Evolutionary conservation across 2,797 vertebrate species (phyloP).

Genomic region (Aselliscus stoliczkanus): DNA sequence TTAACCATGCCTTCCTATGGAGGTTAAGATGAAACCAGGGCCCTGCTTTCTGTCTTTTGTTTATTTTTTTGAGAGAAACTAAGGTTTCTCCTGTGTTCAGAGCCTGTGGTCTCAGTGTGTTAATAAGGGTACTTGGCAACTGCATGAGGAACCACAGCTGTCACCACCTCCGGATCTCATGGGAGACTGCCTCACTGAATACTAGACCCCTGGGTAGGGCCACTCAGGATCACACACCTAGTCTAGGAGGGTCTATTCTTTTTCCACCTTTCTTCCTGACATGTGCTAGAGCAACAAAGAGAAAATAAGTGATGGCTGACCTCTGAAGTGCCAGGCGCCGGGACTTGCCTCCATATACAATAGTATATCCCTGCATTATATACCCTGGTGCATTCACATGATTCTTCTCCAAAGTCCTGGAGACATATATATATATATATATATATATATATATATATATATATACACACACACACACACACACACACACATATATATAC

Average conservation of each 20-base stretch:
- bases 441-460: too few relatives aligned
- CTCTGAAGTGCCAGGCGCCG: neutral
- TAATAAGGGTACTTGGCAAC: neutral
- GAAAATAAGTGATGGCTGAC: neutral
- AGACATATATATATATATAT: too few relatives aligned
- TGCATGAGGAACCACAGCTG: neutral
- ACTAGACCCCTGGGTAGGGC: neutral
- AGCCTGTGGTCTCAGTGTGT: neutral
- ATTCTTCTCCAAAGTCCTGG: neutral
- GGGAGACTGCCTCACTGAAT: neutral
- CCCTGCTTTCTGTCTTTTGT: neutral
- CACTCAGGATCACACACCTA: neutral
- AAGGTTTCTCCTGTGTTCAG: neutral
- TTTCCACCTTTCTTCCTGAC: neutral
- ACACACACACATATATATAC: too few relatives aligned
- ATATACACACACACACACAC: too few relatives aligned
- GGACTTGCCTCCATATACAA: neutral
- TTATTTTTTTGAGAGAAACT: neutral
- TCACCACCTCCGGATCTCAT: neutral
- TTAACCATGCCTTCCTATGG: neutral
- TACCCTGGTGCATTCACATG: neutral
- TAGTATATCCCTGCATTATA: neutral
- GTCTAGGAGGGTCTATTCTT: neutral
- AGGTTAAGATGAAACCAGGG: neutral
- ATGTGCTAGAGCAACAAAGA: neutral